Percentiles rank a stretch among this genome's conserved stretches.
These are phyloP conservation scores for Acanthococcus lagerstroemiae DNA, from an alignment of 2,888 invertebrate species.

Conservation along the genomic window DNA sequence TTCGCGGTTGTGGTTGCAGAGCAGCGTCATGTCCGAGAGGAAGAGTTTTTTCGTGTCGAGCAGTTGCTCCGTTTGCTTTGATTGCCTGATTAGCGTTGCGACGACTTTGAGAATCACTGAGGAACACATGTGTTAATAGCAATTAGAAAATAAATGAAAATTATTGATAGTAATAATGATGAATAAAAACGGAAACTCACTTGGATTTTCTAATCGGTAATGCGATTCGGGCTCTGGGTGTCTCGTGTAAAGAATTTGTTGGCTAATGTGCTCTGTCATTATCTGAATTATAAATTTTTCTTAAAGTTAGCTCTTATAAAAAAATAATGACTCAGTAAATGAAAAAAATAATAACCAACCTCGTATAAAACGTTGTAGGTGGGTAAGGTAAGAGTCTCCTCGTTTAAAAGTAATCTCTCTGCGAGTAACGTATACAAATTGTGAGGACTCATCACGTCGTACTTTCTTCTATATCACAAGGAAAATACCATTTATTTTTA, in stretches of 20 bases:
- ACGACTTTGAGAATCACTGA: slow-evolving; percentile 97
- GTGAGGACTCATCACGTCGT: slow-evolving; percentile 97
- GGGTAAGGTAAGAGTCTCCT: slow-evolving; percentile 80
- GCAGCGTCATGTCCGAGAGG: slow-evolving; percentile 93
- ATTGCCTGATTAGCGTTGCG: slow-evolving; percentile 90
- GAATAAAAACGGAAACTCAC: slow-evolving; percentile 62
- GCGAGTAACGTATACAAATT: slow-evolving; percentile 95
- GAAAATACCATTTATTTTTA: neutral
- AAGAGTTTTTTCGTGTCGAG: slow-evolving; percentile 92
- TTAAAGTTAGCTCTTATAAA: neutral
- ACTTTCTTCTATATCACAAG: slow-evolving; percentile 69
- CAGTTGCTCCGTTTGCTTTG: slow-evolving; percentile 83
- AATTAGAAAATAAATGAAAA: too few relatives aligned
- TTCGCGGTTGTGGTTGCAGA: slow-evolving; percentile 94
- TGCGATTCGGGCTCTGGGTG: slow-evolving; percentile 94
- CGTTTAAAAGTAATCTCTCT: slow-evolving; percentile 78
- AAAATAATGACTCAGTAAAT: neutral
- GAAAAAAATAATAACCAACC: slow-evolving; percentile 42
- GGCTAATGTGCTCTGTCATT: slow-evolving; percentile 92
- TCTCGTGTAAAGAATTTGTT: slow-evolving; percentile 84
- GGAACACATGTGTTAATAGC: slow-evolving; percentile 38
- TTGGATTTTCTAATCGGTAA: slow-evolving; percentile 90
- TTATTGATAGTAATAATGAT: too few relatives aligned
- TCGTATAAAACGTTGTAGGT: slow-evolving; percentile 98
- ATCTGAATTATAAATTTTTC: slow-evolving; percentile 51